A percentile compares a stretch with the other conserved stretches of the same genome.
These are phyloP conservation scores for Diarsia dahlii DNA, from an alignment of 2,888 invertebrate species.

Conservation along the genomic window DNA sequence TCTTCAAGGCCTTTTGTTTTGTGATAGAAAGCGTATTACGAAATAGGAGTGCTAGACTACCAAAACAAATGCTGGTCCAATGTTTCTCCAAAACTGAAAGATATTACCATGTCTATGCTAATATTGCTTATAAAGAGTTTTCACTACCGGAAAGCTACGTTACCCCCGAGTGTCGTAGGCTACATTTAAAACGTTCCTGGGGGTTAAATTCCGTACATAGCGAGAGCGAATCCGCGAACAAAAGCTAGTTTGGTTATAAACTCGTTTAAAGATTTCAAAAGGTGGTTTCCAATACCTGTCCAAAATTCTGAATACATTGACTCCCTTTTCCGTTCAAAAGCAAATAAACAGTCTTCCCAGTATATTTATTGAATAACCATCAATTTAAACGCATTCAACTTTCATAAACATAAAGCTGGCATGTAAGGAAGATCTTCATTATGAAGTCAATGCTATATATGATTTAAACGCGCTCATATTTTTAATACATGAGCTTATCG, in stretches of 20 bases:
- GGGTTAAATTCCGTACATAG: background rate
- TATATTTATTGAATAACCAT: conserved; percentile 45
- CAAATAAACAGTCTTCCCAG: conserved; percentile 29
- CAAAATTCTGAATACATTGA: conserved; percentile 8
- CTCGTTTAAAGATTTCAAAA: conserved; percentile 12
- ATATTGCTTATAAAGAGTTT: too few relatives aligned
- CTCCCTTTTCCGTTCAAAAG: conserved; percentile 12
- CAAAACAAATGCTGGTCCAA: background rate
- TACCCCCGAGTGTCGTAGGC: background rate
- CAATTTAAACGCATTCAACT: conserved; percentile 34
- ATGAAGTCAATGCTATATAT: conserved; percentile 56
- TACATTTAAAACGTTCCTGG: background rate
- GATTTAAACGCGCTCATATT: conserved; percentile 59
- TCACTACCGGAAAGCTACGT: background rate
- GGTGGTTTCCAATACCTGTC: conserved; percentile 1
- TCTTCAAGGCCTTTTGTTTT: too few relatives aligned
- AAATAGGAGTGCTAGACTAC: background rate
- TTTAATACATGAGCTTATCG: conserved; percentile 36
- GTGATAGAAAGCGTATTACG: too few relatives aligned
- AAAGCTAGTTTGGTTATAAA: background rate
- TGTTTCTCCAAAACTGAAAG: background rate
- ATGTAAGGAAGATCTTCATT: conserved; percentile 60
- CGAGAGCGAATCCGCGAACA: background rate
- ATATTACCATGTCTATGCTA: too few relatives aligned
- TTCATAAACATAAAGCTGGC: conserved; percentile 35